Evolutionary conservation across 2,888 invertebrate species (phyloP), one percentile per base, ranked within the genome.

Genomic region (Nomada ruficornis): DNA sequence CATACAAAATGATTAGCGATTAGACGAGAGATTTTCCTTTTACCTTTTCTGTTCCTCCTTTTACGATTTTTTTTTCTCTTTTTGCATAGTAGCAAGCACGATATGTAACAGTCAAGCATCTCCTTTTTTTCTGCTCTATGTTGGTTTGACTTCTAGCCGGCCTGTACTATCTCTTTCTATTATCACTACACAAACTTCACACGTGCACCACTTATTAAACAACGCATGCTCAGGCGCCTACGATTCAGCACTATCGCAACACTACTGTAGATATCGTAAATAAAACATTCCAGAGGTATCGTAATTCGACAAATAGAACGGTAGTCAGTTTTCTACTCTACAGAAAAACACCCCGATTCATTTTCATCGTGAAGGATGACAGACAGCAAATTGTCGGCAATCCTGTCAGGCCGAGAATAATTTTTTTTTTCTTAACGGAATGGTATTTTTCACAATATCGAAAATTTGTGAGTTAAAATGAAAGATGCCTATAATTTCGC

Each of bases 91-190:
- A 75, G 82, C 60, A 69, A 79, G 82, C 82, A 80, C 74, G 84
- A 84, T 84, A 74, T 80, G 78, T 77, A 84, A 82, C 80, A 83
- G 78, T 76, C 60, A 81, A 86, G 70, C 73, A 71, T 77, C 73
- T 77, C 13, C 26, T 65, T 54, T 36, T 67, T 86, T 87, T 85
- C 83, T 87, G 86, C 90, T 84, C 88, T 82, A 89, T 86, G 90
- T 90, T 91, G 91, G 91, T 91, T 91, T 91, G 91, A 91, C 91
- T 91, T 91, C 91, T 79, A 73, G 73, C 80, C 80, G 72, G 81
- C 83, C 78, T 85, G 64, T 72, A 67, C 50, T 77, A 54, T 84
- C 42, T 75, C 15, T 77, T 65, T 80, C 42, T 50, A 80, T 67
- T 70, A 65, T 65, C 73, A 85, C 78, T 50, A 83, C 71, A 85